Percentiles rank a stretch among this genome's conserved stretches.
Conservation (phyloP, 2,797 vertebrate species). For the Thamnophis elegans region DNA sequence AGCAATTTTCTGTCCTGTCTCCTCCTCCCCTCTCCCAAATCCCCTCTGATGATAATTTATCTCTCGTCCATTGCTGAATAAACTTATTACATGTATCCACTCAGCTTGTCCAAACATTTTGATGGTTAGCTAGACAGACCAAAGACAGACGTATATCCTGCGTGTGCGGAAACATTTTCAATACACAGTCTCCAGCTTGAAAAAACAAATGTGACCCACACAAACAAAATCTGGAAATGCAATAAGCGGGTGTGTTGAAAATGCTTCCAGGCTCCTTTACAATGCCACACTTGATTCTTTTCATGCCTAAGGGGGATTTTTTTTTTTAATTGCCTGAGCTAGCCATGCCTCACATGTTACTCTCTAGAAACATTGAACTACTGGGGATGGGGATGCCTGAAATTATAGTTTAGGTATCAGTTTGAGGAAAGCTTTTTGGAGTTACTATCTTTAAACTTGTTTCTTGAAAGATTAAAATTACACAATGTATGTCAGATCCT, state of each 20-base stretch:
- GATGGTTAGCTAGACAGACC: neutral
- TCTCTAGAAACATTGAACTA: neutral
- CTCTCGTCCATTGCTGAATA: neutral
- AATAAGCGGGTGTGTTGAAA: neutral
- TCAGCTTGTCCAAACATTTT: neutral
- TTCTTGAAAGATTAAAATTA: neutral
- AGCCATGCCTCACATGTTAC: neutral
- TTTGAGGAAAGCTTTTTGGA: neutral
- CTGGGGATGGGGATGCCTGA: neutral
- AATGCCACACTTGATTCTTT: neutral
- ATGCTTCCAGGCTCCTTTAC: neutral
- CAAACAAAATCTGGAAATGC: neutral
- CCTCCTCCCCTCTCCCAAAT: neutral
- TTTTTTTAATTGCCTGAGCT: neutral
- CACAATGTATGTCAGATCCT: neutral
- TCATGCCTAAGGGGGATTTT: neutral
- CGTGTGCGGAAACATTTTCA: neutral
- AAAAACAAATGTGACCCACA: neutral
- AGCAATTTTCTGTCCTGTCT: neutral
- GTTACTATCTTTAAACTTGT: neutral
- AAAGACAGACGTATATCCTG: neutral
- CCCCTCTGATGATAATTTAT: neutral
- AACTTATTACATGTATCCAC: neutral
- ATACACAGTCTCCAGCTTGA: neutral
- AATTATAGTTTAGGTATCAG: neutral